phyloP scores from a whole-genome alignment of 2,888 invertebrate genomes.

The Arge pagana region DNA sequence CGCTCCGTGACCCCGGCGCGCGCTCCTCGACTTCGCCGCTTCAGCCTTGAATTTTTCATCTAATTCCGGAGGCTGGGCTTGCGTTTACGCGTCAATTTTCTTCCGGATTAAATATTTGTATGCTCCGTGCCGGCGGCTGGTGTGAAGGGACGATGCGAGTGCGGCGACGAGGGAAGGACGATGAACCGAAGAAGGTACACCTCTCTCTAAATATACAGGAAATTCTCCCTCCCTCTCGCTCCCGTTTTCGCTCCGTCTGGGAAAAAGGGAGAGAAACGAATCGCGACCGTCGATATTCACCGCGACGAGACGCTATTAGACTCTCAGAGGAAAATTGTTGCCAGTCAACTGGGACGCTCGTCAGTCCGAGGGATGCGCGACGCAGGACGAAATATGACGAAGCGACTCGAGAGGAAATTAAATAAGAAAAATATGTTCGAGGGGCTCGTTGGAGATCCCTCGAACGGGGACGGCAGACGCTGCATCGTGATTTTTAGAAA shows the following conservation, averaged over 20 bases:
- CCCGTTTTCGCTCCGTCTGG: neutral
- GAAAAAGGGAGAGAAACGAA: neutral
- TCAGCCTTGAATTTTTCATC: slow-evolving; percentile 37
- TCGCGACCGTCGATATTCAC: slow-evolving; percentile 10
- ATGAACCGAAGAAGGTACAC: slow-evolving; percentile 26
- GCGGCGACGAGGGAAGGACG: slow-evolving; percentile 26
- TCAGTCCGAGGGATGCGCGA: neutral
- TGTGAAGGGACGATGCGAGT: slow-evolving; percentile 32
- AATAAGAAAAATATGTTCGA: slow-evolving; percentile 3
- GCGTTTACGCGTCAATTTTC: slow-evolving; percentile 42
- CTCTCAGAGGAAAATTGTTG: slow-evolving; percentile 1
- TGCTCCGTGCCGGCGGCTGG: slow-evolving; percentile 23
- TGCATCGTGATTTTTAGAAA: neutral
- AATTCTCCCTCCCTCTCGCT: too few relatives aligned
- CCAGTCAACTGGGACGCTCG: neutral
- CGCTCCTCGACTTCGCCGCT: neutral
- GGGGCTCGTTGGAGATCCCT: neutral
- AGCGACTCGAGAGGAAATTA: slow-evolving; percentile 11
- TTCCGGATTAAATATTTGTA: slow-evolving; percentile 44
- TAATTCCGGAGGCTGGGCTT: slow-evolving; percentile 6
- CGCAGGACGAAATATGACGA: neutral
- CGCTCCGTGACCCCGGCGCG: neutral
- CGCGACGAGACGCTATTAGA: slow-evolving; percentile 5
- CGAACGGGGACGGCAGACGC: neutral
- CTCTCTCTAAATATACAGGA: neutral